phyloP scores from a whole-genome alignment of 2,888 invertebrate genomes.

The Leptinotarsa juncta region DNA sequence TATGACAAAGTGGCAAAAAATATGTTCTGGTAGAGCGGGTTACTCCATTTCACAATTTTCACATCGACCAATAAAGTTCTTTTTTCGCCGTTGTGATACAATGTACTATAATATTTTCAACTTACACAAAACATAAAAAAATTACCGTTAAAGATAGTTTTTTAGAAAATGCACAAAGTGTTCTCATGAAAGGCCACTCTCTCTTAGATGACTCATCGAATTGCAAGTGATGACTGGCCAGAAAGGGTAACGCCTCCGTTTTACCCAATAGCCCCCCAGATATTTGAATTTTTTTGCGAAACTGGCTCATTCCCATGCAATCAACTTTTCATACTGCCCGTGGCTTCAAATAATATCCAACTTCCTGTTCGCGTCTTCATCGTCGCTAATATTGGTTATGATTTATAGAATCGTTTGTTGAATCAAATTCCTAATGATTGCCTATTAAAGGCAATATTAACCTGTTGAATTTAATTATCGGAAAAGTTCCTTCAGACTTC shows the following conservation, averaged over 20 bases:
- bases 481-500: conserved; percentile 3
- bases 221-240: conserved; percentile 9
- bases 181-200: no score
- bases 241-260: neutral
- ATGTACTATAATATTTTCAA: no score
- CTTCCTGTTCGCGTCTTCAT: conserved; percentile 8
- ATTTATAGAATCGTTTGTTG: conserved; percentile 14
- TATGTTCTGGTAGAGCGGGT: no score
- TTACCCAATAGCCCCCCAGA: neutral
- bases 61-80: no score
- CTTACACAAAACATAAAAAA: no score
- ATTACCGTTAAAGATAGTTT: no score
- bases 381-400: conserved; percentile 11
- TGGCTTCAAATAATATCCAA: conserved; percentile 4
- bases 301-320: neutral
- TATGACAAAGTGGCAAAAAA: no score
- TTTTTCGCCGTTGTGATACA: no score
- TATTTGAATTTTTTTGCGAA: conserved; percentile 6
- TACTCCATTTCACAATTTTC: no score
- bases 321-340: conserved; percentile 1
- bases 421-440: conserved; percentile 13
- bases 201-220: neutral
- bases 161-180: no score
- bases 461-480: conserved; percentile 6
- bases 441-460: conserved; percentile 15